Base-by-base conservation (phyloP, 2,888 invertebrate genomes). In the Sesamia inferens region DNA sequence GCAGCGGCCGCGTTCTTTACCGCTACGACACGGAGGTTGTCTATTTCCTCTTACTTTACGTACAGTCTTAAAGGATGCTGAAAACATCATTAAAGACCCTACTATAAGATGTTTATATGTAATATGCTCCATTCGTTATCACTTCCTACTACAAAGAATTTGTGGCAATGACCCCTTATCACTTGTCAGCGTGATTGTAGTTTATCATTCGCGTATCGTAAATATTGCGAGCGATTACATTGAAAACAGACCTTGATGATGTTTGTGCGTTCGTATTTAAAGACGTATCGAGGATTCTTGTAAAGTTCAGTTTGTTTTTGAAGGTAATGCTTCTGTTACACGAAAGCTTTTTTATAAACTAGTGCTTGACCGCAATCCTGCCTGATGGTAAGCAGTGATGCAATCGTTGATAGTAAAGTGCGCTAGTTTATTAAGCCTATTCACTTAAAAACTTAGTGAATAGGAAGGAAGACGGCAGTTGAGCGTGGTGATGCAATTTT, bases 91-190 rank as follows among this genome's bases (percentile, higher is more conserved):
- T 7, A 62, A 51, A 65, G 44, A 7, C 16, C 22, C 16, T 22
- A n/a, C n/a, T 64, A 19, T 57, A 42, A 55, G 39, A 58, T 68
- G 66, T 78, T 77, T 65, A 47, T 31, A 31, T 31, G 1, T 54
- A 51, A 47, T 48, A 68, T 44, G 6, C 51, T n/a, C n/a, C 39
- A 39, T 68, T 31, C 39, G 62, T 71, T 83, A 83, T 81, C 74
- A 82, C 42, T 68, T 85, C 81, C 85, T 69, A 31, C 24, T 69
- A 47, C 19, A 48, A 78, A 79, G 82, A 66, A 75, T 78, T n/a
- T 39, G 66, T 74, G 85, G 79, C 81, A 88, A 86, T 86, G 88
- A 88, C 85, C 85, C 44, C 14, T 84, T 87, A 85, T 85, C 85
- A 74, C 19, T 19, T 11, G 62, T 65, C 62, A 39, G 58, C 68